Percentiles rank a stretch among this genome's conserved stretches.
phyloP scores from a whole-genome alignment of 2,797 vertebrate genomes.

The Manis javanica region DNA sequence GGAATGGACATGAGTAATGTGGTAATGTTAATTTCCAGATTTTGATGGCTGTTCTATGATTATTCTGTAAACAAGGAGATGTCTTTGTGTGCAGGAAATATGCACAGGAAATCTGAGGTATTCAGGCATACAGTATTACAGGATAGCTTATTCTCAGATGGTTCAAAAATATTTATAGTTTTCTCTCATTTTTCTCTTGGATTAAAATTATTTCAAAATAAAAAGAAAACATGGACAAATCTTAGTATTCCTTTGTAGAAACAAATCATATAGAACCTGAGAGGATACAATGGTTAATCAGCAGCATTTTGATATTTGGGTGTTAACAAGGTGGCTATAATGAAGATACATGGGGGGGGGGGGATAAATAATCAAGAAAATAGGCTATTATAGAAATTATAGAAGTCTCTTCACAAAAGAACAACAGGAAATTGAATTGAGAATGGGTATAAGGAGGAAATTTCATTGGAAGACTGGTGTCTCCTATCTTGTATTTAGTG shows the following conservation, averaged over 20 bases:
- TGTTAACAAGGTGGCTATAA: not conserved
- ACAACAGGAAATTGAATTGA: not conserved
- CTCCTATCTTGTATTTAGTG: not conserved
- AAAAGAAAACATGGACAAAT: not conserved
- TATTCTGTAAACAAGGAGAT: not conserved
- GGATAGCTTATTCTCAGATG: not conserved
- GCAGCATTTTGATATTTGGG: not conserved
- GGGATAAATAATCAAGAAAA: not conserved
- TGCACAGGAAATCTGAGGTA: not conserved
- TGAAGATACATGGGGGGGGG: not conserved
- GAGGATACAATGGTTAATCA: not conserved
- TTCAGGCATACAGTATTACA: not conserved
- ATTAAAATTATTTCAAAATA: not conserved
- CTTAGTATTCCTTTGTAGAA: not conserved
- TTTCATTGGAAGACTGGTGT: not conserved
- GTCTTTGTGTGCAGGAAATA: not conserved
- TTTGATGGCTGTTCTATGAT: not conserved
- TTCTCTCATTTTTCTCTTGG: not conserved
- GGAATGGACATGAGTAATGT: not conserved
- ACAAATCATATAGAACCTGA: not conserved
- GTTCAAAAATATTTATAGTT: not conserved
- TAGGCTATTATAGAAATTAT: not conserved
- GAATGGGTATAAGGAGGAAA: not conserved
- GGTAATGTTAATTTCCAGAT: not conserved
- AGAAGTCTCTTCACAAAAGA: not conserved